Conservation (phyloP, 1,140 invertebrate species). For the Hermetia illucens region DNA sequence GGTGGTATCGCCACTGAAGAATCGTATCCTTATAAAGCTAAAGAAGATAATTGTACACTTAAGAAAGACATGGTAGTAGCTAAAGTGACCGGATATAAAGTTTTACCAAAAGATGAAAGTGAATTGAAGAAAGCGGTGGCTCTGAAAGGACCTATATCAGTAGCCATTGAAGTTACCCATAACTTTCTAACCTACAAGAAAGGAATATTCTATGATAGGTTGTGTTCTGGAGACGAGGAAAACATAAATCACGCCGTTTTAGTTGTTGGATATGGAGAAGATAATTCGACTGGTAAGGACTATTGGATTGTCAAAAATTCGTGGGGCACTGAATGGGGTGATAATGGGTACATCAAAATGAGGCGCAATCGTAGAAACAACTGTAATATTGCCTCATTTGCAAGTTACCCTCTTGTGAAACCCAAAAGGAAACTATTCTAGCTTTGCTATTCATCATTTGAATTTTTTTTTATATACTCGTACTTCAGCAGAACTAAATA, state of each 20-base stretch:
- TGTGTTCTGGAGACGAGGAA: conserved; percentile 45
- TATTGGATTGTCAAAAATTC: conserved; percentile 47
- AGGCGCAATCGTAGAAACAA: conserved; percentile 39
- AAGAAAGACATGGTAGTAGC: background rate
- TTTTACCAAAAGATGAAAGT: conserved; percentile 35
- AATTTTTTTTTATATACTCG: no score
- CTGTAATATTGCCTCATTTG: conserved; percentile 42
- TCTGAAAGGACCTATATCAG: conserved; percentile 65
- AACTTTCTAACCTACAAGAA: conserved; percentile 41
- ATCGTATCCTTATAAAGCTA: conserved; percentile 66
- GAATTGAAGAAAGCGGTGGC: conserved; percentile 61
- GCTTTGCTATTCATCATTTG: no score
- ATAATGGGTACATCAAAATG: conserved; percentile 43
- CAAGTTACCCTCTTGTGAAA: conserved; percentile 32
- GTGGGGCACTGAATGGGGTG: conserved; percentile 40
- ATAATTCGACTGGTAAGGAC: conserved; percentile 34
- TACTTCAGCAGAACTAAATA: no score
- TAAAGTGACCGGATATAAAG: background rate
- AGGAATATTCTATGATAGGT: conserved; percentile 39
- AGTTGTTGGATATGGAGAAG: conserved; percentile 42
- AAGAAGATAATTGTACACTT: conserved; percentile 43
- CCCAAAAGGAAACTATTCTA: no score
- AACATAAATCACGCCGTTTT: conserved; percentile 20
- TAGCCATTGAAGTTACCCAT: conserved; percentile 82
- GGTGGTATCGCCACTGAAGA: conserved; percentile 63